Evolutionary conservation across 2,797 vertebrate species (phyloP), one percentile per base, ranked within the genome.

Genomic region (Helostoma temminkii): DNA sequence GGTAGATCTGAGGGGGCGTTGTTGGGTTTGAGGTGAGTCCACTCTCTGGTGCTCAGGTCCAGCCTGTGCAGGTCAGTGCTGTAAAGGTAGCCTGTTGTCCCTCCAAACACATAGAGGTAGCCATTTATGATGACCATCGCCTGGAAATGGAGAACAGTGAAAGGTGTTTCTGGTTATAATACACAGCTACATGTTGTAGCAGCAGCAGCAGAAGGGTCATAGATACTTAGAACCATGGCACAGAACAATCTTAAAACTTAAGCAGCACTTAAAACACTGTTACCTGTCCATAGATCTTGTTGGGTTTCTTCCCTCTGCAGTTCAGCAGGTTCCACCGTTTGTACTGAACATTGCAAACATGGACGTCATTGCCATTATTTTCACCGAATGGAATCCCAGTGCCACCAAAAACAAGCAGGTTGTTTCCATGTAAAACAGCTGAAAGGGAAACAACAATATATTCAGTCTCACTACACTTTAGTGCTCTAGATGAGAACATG

Each of bases 321-420:
- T 92, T 96, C 54, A 99, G 95, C 60, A 98, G 89, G 0, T 97
- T 96, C 98, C 98, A 99, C 30, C 96, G 89, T 76, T 97, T 98
- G 88, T 98, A 98, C 73, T 96, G 96, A 82, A 99, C 95, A 0
- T 99, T 98, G 90, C 98, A 99, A 54, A 99, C 97, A 0, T 99
- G 97, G 66, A 99, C 93, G 0, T 99, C 98, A 0, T 99, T 99
- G 28, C 98, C 97, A 0, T 98, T 99, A 93, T 96, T 98, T 88
- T 99, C 97, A 1, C 98, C 98, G 0, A 99, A 99, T 0, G 98
- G 98, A 80, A 99, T 98, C 66, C 98, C 97, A 0, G 98, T 99
- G 32, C 98, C 98, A 1, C 98, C 98, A 5, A 99, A 99, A 37
- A 99, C 97, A n/a, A 99, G 91, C 43, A 99, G 91, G 90, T 99